phyloP scores from a whole-genome alignment of 2,797 vertebrate genomes.

The Myotis findleyi region DNA sequence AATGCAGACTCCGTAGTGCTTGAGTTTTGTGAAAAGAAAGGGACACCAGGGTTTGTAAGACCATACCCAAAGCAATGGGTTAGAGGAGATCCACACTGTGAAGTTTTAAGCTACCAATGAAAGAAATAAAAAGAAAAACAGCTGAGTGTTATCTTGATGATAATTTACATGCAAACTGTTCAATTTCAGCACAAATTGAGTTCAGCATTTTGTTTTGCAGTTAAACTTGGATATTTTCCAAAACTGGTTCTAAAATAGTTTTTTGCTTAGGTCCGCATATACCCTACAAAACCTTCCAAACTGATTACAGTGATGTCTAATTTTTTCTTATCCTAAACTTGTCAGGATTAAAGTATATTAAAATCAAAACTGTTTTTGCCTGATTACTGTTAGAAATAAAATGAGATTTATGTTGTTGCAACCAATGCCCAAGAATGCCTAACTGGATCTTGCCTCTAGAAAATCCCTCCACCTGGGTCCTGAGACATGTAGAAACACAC shows the following conservation, averaged over 20 bases:
- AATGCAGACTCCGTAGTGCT: neutral
- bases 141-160: constrained; percentile 64
- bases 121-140: constrained; percentile 54
- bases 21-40: neutral
- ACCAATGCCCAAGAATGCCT: neutral
- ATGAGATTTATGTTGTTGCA: neutral
- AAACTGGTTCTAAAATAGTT: constrained; percentile 75
- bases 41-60: neutral
- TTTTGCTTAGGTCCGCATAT: constrained; percentile 68
- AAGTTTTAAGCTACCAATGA: constrained; percentile 27
- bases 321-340: constrained; percentile 48
- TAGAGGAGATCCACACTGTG: neutral
- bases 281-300: constrained; percentile 74
- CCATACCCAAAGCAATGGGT: neutral
- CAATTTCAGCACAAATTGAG: constrained; percentile 73
- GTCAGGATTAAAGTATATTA: constrained; percentile 23
- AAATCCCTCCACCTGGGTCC: neutral
- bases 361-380: neutral
- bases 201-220: constrained; percentile 68
- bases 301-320: constrained; percentile 28
- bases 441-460: neutral
- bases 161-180: constrained; percentile 73
- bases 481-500: neutral
- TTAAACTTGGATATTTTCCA: constrained; percentile 77
- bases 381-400: constrained; percentile 30